Evolutionary conservation across 2,797 vertebrate genomes (phyloP), one percentile per base, ranked within the genome.

Genomic region (Otolemur crassicaudatus): DNA sequence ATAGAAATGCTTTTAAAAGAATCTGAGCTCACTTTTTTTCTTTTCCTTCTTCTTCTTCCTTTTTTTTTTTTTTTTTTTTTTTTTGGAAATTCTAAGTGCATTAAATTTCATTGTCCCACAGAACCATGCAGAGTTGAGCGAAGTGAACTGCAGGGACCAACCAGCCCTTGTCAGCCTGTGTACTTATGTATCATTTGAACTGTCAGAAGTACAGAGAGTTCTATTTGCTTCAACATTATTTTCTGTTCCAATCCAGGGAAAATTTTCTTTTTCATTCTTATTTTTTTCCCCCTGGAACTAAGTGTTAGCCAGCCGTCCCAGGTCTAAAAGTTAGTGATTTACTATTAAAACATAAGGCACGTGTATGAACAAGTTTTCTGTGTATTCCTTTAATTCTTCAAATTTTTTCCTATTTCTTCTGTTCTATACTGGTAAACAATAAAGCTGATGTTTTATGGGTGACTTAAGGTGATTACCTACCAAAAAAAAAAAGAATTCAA

Each of bases 1-100:
- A 98, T 97, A 99, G 98, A 99, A 99, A 99, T 99, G 99, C 98
- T 98, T 99, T 99, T 99, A 99, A 99, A 99, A 99, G 98, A 98
- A 98, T 99, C 98, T 98, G 98, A 98, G 98, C 98, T 99, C 98
- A 99, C 98, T 98, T 99, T 99, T 56, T 40, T 37, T 17, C 40
- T 25, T 5, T 29, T 34, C 14, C 27, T 83, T 69, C 3, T 56
- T 10, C 0, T 37, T 31, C 5, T 16, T 37, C 1, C 40, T 40
- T 40, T 65, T 67, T 2, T 92, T 29, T 60, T 87, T 93, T 40
- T 40, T 65, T 67, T 2, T 92, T 29, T 95, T 94, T 87, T 94
- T 97, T 99, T 98, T 97, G 98, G 98, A 98, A 99, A 98, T 99
- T 99, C 98, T 99, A 99, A 99, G 98, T 99, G 98, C 99, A 98